Percentiles rank a stretch among this genome's conserved stretches.
phyloP scores from a whole-genome alignment of 2,888 invertebrate genomes.

The Eilema depressum region DNA sequence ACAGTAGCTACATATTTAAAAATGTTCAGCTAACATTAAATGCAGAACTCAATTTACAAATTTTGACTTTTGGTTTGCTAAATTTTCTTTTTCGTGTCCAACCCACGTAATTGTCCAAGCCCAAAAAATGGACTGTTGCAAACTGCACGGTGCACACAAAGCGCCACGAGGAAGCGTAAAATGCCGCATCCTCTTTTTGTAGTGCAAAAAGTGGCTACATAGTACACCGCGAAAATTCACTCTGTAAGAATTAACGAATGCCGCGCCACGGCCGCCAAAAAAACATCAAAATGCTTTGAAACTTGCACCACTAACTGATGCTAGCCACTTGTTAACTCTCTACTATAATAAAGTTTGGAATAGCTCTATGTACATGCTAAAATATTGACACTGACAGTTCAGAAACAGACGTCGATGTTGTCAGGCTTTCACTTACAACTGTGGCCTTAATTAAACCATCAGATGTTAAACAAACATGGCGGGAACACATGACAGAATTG shows the following conservation, averaged over 20 bases:
- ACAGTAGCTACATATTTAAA: no score
- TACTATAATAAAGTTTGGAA: background rate
- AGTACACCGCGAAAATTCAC: constrained; percentile 52
- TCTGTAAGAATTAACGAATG: constrained; percentile 50
- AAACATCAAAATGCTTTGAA: constrained; percentile 24
- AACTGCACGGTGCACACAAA: constrained; percentile 40
- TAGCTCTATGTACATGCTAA: background rate
- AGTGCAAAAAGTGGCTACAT: constrained; percentile 39
- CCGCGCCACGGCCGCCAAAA: constrained; percentile 29
- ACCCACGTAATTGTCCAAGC: constrained; percentile 44
- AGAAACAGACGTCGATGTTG: background rate
- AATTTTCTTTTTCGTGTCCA: background rate
- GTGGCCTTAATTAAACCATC: constrained; percentile 6
- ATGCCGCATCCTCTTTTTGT: constrained; percentile 41
- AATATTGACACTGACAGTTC: background rate
- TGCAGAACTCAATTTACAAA: constrained; percentile 20
- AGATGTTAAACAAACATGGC: constrained; percentile 23
- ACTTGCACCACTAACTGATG: constrained; percentile 20
- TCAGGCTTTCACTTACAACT: background rate
- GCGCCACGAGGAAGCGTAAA: constrained; percentile 39
- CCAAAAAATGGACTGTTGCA: constrained; percentile 44
- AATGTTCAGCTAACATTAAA: constrained; percentile 22
- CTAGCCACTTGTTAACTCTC: constrained; percentile 36
- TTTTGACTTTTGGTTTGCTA: constrained; percentile 17
- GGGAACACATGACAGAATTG: constrained; percentile 28